phyloP scores from a whole-genome alignment of 1,140 invertebrate genomes.

The Bacillus rossius region DNA sequence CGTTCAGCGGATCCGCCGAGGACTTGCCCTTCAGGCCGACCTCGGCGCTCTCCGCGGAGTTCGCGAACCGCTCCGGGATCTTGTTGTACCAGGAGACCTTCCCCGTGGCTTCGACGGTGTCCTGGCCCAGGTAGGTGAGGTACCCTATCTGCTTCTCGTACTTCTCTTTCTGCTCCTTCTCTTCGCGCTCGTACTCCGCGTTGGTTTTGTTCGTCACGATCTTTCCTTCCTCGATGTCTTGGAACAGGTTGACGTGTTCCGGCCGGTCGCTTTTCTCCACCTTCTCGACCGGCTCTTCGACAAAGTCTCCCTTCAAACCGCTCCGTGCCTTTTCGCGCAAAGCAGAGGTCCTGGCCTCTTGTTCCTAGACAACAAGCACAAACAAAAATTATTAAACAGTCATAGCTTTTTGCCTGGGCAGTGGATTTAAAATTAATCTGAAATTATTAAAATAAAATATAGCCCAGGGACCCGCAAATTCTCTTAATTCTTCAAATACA shows the following conservation, averaged over 20 bases:
- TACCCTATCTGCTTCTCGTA: slow-evolving; percentile 98
- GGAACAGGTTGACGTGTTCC: slow-evolving; percentile 87
- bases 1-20: slow-evolving; percentile 65
- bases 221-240: slow-evolving; percentile 71
- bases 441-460: too few species aligned
- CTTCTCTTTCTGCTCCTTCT: slow-evolving; percentile 89
- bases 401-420: too few species aligned
- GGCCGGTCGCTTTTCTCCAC: slow-evolving; percentile 4
- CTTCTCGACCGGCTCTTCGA: slow-evolving; percentile 19
- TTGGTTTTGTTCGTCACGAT: slow-evolving; percentile 60
- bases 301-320: slow-evolving; percentile 36
- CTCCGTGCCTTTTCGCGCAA: slow-evolving; percentile 61
- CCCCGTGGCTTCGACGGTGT: slow-evolving; percentile 78
- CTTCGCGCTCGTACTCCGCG: slow-evolving; percentile 84
- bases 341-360: slow-evolving; percentile 77
- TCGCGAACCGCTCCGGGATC: slow-evolving; percentile 47
- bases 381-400: too few species aligned
- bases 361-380: slow-evolving; percentile 52
- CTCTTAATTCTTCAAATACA: too few species aligned
- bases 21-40: slow-evolving; percentile 54
- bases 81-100: slow-evolving; percentile 79
- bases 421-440: too few species aligned
- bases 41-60: slow-evolving; percentile 47
- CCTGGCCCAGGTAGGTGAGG: slow-evolving; percentile 92
- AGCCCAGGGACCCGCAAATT: too few species aligned